A percentile compares a stretch with the other conserved stretches of the same genome.
Conservation (phyloP, 2,797 vertebrate species). For the Eospalax fontanierii region DNA sequence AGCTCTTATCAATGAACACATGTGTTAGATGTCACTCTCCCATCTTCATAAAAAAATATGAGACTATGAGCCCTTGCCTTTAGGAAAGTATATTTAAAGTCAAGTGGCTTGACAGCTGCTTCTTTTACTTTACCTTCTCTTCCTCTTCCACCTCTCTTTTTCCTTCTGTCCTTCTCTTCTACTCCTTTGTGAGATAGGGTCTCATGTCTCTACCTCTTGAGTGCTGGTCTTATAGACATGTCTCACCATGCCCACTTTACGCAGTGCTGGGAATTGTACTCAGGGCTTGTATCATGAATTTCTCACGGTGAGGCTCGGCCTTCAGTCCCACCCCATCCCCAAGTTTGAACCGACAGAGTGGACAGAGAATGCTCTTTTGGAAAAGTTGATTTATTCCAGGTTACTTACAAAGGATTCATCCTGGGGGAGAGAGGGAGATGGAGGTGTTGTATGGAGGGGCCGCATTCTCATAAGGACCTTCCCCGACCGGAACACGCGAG, state of each 20-base stretch:
- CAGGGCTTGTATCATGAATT: no score
- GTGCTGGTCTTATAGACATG: background rate
- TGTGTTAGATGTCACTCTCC: conserved; percentile 46
- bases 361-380: no score
- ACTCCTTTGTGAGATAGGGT: background rate
- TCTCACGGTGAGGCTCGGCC: no score
- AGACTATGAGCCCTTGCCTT: background rate
- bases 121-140: no score
- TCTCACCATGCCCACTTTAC: background rate
- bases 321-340: no score
- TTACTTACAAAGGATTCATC: no score
- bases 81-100: conserved; percentile 61
- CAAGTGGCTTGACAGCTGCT: background rate
- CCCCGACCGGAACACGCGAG: no score
- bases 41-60: conserved; percentile 33
- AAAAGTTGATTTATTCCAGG: no score
- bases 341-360: no score
- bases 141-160: background rate
- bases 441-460: no score
- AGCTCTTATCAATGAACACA: conserved; percentile 36
- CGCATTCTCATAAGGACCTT: no score
- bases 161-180: background rate
- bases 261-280: background rate
- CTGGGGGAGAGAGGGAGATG: no score
- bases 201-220: background rate